These are phyloP conservation scores for Ranitomeya variabilis DNA, from an alignment of 2,113 vertebrate genomes.

Conservation along the genomic window DNA sequence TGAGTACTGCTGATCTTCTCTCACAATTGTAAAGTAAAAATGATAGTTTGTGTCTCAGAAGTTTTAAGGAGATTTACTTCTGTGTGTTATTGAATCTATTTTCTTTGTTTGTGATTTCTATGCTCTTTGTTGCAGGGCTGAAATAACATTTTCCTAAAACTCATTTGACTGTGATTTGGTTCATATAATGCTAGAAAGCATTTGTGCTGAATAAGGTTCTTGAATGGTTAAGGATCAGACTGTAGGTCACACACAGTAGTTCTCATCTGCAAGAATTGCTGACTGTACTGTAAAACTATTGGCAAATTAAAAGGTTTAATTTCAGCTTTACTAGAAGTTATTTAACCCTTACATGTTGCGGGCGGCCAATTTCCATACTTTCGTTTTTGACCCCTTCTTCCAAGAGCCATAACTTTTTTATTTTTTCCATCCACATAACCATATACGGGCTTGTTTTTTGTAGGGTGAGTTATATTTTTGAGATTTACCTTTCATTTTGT, in stretches of 20 bases:
- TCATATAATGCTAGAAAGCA: neutral
- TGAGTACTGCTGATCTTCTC: slow-evolving; percentile 48
- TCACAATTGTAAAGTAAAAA: slow-evolving; percentile 35
- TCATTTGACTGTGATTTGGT: neutral
- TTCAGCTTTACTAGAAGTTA: neutral
- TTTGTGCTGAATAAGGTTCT: neutral
- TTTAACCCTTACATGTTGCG: neutral
- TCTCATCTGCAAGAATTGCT: neutral
- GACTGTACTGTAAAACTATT: neutral
- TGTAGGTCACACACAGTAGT: neutral
- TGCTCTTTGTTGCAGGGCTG: neutral
- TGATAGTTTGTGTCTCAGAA: slow-evolving; percentile 30
- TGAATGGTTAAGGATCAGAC: neutral
- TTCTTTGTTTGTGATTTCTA: slow-evolving; percentile 11
- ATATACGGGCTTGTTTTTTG: too few relatives aligned
- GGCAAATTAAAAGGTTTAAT: neutral
- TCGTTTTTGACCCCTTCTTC: too few relatives aligned
- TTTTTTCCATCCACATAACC: too few relatives aligned
- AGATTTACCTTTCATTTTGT: too few relatives aligned
- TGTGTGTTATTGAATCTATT: slow-evolving; percentile 8
- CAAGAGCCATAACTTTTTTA: too few relatives aligned
- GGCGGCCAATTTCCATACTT: too few relatives aligned
- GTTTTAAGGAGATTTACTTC: slow-evolving; percentile 43
- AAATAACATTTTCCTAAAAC: neutral
- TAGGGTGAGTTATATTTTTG: too few relatives aligned